Conservation (phyloP, 2,888 invertebrate genomes). For the Tribolium freemani region DNA sequence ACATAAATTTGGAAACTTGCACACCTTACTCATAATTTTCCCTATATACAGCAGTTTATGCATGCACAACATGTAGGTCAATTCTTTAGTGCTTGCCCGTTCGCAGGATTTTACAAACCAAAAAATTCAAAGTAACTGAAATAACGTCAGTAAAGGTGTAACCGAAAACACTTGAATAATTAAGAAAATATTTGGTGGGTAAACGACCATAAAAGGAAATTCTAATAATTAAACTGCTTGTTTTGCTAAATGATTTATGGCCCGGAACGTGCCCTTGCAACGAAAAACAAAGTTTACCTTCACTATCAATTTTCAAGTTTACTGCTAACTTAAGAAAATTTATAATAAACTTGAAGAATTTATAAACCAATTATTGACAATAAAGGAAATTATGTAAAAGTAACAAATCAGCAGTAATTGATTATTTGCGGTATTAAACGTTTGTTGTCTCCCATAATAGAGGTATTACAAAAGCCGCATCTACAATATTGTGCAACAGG, state of each 20-base stretch:
- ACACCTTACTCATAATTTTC: not conserved
- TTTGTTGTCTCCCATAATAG: not conserved
- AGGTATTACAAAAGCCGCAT: not conserved
- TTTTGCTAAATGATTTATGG: not conserved
- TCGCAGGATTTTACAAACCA: too few species aligned
- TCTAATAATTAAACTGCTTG: not conserved
- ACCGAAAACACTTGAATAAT: not conserved
- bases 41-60: not conserved
- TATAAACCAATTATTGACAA: too few species aligned
- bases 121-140: too few species aligned
- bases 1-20: not conserved
- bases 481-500: not conserved
- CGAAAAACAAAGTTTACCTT: not conserved
- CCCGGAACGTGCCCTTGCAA: not conserved
- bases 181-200: constrained; percentile 7
- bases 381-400: too few species aligned
- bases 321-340: not conserved
- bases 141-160: too few species aligned
- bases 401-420: too few species aligned
- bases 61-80: not conserved
- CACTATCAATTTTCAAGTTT: not conserved
- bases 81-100: not conserved
- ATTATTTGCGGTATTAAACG: not conserved
- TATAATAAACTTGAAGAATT: too few species aligned
- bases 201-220: not conserved